A percentile compares a stretch with the other conserved stretches of the same genome.
Evolutionary conservation across 2,888 invertebrate species (phyloP).

Genomic region (Lepidonotus clava): DNA sequence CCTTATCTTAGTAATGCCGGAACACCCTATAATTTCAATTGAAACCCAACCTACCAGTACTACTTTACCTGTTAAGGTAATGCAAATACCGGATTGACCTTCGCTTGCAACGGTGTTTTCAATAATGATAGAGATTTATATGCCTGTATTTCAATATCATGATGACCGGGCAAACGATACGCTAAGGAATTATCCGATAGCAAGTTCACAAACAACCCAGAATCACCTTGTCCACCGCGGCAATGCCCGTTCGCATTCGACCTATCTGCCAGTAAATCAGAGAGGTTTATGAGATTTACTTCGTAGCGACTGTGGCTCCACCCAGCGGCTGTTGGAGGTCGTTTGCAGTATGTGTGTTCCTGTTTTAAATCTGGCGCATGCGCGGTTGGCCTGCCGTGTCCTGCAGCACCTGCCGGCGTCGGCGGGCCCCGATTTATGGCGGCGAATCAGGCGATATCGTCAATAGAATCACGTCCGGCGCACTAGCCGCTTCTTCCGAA

Average conservation of each 20-base stretch:
- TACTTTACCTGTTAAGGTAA: no score
- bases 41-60: no score
- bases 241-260: background rate
- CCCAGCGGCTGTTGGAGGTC: background rate
- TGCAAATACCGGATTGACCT: no score
- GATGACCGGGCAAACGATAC: background rate
- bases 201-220: no score
- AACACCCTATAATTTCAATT: no score
- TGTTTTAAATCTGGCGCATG: slow-evolving; percentile 18
- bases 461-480: background rate
- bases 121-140: background rate
- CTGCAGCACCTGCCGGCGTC: background rate
- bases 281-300: background rate
- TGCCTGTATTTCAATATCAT: background rate
- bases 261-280: background rate
- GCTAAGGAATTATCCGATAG: background rate
- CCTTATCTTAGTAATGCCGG: no score
- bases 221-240: no score
- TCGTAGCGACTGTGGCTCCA: background rate
- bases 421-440: background rate
- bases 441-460: slow-evolving; percentile 14
- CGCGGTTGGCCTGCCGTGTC: background rate
- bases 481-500: background rate
- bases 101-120: no score
- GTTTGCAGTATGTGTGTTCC: slow-evolving; percentile 40